Percentiles rank a stretch among this genome's conserved stretches.
Conservation (phyloP, 2,888 invertebrate genomes). For the Coenonympha arcania region DNA sequence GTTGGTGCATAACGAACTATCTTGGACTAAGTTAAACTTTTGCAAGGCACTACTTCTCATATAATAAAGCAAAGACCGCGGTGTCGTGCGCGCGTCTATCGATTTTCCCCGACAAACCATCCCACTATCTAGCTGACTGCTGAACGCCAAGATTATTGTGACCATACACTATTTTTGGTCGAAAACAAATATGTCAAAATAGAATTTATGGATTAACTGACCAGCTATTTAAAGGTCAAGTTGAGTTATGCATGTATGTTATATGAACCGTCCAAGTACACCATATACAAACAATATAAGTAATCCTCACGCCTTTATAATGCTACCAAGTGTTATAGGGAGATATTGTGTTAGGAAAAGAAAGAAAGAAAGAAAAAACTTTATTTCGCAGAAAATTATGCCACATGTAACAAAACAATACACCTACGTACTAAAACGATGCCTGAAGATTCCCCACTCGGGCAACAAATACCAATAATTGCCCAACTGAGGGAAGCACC, state of each 20-base stretch:
- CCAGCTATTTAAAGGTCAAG: neutral
- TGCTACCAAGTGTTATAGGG: too few relatives aligned
- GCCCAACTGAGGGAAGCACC: too few relatives aligned
- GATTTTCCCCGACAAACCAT: slow-evolving; percentile 45
- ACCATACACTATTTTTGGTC: slow-evolving; percentile 19
- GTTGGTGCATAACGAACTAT: slow-evolving; percentile 31
- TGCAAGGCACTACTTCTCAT: slow-evolving; percentile 34
- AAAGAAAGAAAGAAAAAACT: too few relatives aligned
- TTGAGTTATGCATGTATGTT: neutral
- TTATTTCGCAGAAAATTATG: too few relatives aligned
- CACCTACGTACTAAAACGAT: too few relatives aligned
- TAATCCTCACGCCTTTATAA: too few relatives aligned
- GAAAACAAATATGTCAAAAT: neutral
- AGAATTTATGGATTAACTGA: neutral
- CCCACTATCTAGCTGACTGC: slow-evolving; percentile 41
- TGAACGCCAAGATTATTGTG: slow-evolving; percentile 45
- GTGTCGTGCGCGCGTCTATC: slow-evolving; percentile 65
- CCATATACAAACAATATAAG: too few relatives aligned
- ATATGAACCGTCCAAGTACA: too few relatives aligned
- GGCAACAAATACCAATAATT: too few relatives aligned
- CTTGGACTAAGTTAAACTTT: slow-evolving; percentile 43
- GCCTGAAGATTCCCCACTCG: too few relatives aligned
- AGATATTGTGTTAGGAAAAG: too few relatives aligned
- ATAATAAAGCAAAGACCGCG: slow-evolving; percentile 28
- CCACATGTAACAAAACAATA: too few relatives aligned